A percentile compares a stretch with the other conserved stretches of the same genome.
These are phyloP conservation scores for Chironomus striatipennis DNA, from an alignment of 1,140 invertebrate genomes.

Conservation along the genomic window DNA sequence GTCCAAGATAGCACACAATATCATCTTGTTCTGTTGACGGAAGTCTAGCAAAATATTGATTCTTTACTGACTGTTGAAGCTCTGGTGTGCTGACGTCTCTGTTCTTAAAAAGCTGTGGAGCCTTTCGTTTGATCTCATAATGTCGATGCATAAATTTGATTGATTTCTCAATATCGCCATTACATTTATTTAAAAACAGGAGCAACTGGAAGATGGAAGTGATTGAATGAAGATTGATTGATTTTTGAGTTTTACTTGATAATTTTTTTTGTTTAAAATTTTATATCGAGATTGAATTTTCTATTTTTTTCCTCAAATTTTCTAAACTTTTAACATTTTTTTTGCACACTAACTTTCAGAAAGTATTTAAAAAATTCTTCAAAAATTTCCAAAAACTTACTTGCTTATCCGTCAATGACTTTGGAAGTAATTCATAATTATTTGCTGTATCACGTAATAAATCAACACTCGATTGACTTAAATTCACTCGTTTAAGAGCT, in stretches of 20 bases:
- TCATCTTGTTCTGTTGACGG: neutral
- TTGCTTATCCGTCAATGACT: neutral
- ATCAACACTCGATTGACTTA: neutral
- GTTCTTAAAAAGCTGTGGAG: neutral
- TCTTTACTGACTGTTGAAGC: neutral
- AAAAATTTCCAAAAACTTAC: neutral
- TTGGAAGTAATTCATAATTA: neutral
- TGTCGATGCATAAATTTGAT: neutral
- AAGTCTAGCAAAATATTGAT: neutral
- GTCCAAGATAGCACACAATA: neutral
- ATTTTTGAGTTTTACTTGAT: too few species aligned
- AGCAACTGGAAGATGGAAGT: neutral
- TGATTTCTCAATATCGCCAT: neutral
- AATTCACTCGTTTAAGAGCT: neutral
- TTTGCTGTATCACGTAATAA: neutral
- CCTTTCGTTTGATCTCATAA: neutral
- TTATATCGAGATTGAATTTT: too few species aligned
- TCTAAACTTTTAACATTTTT: too few species aligned
- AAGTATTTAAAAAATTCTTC: neutral
- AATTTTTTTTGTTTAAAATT: too few species aligned
- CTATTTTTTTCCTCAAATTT: neutral
- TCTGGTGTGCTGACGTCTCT: neutral
- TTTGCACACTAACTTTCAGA: too few species aligned
- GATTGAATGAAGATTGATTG: neutral
- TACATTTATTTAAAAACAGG: neutral